A percentile compares a stretch with the other conserved stretches of the same genome.
These are phyloP conservation scores for Glossophaga mutica DNA, from an alignment of 2,797 vertebrate genomes.

Conservation along the genomic window DNA sequence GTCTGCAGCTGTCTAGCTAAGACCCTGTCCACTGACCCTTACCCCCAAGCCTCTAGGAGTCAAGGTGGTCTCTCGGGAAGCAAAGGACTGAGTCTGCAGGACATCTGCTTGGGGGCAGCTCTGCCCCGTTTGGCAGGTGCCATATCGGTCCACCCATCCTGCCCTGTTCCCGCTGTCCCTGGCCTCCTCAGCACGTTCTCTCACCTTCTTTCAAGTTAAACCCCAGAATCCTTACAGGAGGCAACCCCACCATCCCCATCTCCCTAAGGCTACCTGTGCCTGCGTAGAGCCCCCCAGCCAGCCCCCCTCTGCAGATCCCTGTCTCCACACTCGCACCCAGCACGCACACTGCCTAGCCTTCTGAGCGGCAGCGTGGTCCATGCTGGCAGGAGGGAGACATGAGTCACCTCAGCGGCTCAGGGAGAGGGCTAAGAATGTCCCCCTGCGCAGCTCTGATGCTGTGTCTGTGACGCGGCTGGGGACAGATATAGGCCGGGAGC, in stretches of 20 bases:
- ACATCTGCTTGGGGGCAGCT: background rate
- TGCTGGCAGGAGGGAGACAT: constrained; percentile 60
- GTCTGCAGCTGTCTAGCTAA: background rate
- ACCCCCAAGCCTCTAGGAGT: background rate
- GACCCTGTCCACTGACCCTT: background rate
- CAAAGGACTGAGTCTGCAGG: background rate
- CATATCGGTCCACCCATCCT: background rate
- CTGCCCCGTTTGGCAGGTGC: background rate
- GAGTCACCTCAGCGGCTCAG: constrained; percentile 65
- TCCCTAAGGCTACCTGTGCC: background rate
- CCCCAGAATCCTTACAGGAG: background rate
- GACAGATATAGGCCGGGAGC: constrained; percentile 77
- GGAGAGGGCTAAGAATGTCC: constrained; percentile 74
- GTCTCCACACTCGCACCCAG: background rate
- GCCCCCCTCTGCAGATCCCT: background rate
- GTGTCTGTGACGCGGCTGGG: constrained; percentile 68
- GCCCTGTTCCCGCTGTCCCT: too few species aligned
- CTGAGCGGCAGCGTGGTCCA: constrained; percentile 19
- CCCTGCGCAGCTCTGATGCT: constrained; percentile 62
- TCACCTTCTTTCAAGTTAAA: constrained; percentile 3
- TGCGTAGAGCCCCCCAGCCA: background rate
- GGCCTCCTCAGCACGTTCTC: background rate
- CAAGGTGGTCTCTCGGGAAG: background rate
- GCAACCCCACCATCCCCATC: background rate
- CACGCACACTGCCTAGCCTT: background rate